These are phyloP conservation scores for Acrocephalus arundinaceus DNA, from an alignment of 2,113 vertebrate species.

Conservation along the genomic window DNA sequence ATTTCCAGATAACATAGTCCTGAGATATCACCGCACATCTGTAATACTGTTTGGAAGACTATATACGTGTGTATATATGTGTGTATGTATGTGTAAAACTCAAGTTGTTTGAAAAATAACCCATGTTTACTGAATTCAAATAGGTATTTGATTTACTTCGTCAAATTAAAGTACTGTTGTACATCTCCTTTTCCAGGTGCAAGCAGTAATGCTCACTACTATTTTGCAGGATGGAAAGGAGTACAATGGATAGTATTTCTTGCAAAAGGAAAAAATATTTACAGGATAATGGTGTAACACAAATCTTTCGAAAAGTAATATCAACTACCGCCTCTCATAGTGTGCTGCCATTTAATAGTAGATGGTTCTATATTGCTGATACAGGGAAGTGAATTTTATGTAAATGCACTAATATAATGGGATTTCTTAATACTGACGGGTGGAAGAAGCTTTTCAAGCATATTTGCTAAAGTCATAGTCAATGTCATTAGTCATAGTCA, in stretches of 20 bases:
- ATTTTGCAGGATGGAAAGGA: slow-evolving; percentile 39
- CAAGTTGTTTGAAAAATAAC: slow-evolving; percentile 18
- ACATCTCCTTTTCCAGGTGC: slow-evolving; percentile 48
- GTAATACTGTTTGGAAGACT: neutral
- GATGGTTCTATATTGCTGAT: slow-evolving; percentile 30
- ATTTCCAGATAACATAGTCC: neutral
- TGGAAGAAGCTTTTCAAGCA: slow-evolving; percentile 46
- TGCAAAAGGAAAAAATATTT: slow-evolving; percentile 55
- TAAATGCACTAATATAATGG: slow-evolving; percentile 49
- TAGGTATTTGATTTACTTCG: slow-evolving; percentile 42
- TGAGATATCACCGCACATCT: neutral
- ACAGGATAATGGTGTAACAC: neutral
- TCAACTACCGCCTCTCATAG: slow-evolving; percentile 32
- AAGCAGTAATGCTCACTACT: neutral
- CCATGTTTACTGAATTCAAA: slow-evolving; percentile 37
- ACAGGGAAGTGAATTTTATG: slow-evolving; percentile 42
- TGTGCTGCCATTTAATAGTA: neutral
- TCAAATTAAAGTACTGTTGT: slow-evolving; percentile 51
- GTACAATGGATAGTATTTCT: slow-evolving; percentile 7
- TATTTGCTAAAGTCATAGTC: slow-evolving; percentile 48
- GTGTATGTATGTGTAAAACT: neutral
- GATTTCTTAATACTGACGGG: slow-evolving; percentile 51
- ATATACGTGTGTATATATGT: neutral
- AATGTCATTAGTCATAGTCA: slow-evolving; percentile 46
- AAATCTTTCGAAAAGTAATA: slow-evolving; percentile 47